A percentile compares a stretch with the other conserved stretches of the same genome.
phyloP scores from a whole-genome alignment of 2,113 vertebrate genomes.

The Parus major region DNA sequence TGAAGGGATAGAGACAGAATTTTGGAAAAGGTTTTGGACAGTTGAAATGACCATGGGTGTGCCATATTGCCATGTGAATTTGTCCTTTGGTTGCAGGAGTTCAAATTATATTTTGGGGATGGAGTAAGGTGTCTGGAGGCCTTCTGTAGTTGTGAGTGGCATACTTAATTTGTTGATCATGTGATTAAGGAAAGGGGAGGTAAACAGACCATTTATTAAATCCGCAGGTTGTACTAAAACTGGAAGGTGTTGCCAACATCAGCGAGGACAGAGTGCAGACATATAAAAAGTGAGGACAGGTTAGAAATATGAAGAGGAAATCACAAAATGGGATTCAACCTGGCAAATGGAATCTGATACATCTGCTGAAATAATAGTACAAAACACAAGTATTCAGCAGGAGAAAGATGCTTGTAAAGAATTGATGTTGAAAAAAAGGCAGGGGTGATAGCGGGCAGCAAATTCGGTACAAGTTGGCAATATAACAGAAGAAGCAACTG shows the following conservation, averaged over 20 bases:
- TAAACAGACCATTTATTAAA: constrained; percentile 26
- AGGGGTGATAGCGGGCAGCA: background rate
- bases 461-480: background rate
- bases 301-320: constrained; percentile 41
- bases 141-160: background rate
- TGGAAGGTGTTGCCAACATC: background rate
- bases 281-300: constrained; percentile 12
- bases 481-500: background rate
- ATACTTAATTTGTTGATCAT: background rate
- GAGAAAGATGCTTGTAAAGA: background rate
- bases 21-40: background rate
- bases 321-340: constrained; percentile 45
- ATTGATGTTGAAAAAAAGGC: background rate
- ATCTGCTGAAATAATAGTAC: constrained; percentile 33
- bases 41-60: background rate
- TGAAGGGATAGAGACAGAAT: background rate
- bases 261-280: background rate
- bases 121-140: background rate
- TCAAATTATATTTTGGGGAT: background rate
- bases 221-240: background rate
- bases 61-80: background rate
- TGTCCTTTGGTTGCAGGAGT: background rate
- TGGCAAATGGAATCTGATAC: constrained; percentile 3
- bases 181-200: background rate
- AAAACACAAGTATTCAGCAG: background rate